Evolutionary conservation across 2,888 invertebrate species (phyloP), one percentile per base, ranked within the genome.

Genomic region (Plebejus argus): DNA sequence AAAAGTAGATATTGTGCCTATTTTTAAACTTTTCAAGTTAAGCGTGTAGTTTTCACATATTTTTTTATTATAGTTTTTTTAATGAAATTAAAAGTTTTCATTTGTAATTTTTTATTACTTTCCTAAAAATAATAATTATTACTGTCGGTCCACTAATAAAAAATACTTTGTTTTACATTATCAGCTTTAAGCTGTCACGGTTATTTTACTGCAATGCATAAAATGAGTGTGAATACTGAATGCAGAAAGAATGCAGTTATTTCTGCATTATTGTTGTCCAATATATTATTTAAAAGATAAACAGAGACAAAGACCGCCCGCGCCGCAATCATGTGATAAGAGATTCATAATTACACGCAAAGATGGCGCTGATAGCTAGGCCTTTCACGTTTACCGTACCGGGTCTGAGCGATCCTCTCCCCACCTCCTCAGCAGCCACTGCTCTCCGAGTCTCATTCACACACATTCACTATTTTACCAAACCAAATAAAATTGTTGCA

Each of bases 261-360:
- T 66, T 66, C 66, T 66, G 28, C 66, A 61, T 66, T 66, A 28
- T 66, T 28, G 66, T 66, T 23, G 12, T 33, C 15, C 33, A 33
- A 66, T 28, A 66, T 10, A 20, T 2, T 66, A 12, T 70, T 28
- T 4, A 23, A 35, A 18, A 33, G 6, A 35, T 53, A 53, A 53
- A 53, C 0, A 53, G 53, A 18, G 53, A 18, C 53, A 53, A 53
- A 53, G 53, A 53, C 53, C 74, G 28, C 28, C 28, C 1, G 1
- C 28, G 28, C 28, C 28, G 28, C 15, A 53, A 74, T 74, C 74
- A 74, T 74, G 74, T 74, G 74, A 74, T 74, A 74, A 74, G 53
- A 5, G 53, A 6, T 74, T 53, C 49, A 53, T 12, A 49, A 23
- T 18, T 18, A 23, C 15, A 12, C 28, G 7, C 18, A 49, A 18